Conservation (phyloP, 2,888 invertebrate genomes). For the Camptogramma bilineatum region DNA sequence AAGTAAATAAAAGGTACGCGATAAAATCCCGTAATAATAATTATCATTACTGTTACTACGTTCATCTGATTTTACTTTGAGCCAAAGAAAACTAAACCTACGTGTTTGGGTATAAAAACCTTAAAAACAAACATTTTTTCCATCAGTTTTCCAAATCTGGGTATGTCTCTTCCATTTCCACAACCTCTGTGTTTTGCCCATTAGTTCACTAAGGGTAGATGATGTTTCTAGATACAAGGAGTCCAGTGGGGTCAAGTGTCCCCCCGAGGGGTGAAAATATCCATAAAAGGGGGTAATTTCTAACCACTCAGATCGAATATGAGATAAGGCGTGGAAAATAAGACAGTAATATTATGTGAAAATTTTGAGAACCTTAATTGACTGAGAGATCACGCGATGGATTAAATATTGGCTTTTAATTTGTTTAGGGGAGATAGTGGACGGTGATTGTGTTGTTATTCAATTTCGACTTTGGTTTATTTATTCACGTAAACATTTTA, state of each 20-base stretch:
- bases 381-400: constrained; percentile 73
- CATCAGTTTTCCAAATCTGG: neutral
- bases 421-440: constrained; percentile 60
- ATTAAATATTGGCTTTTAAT: constrained; percentile 77
- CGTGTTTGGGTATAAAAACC: no score
- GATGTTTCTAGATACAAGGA: constrained; percentile 81
- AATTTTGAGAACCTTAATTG: constrained; percentile 81
- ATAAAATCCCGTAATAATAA: no score
- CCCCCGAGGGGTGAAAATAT: constrained; percentile 81
- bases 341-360: constrained; percentile 81
- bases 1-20: no score
- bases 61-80: no score
- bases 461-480: constrained; percentile 27
- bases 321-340: constrained; percentile 77
- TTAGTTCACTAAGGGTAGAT: constrained; percentile 83
- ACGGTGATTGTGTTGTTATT: constrained; percentile 52
- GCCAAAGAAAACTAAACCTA: no score
- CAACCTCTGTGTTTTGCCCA: constrained; percentile 65
- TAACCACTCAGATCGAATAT: constrained; percentile 81
- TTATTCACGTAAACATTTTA: constrained; percentile 18
- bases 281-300: constrained; percentile 82
- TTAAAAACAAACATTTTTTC: no score
- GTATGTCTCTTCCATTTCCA: constrained; percentile 54
- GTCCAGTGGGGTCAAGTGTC: constrained; percentile 85
- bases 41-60: no score